phyloP scores from a whole-genome alignment of 1,140 invertebrate genomes.

The Bombus waltoni region DNA sequence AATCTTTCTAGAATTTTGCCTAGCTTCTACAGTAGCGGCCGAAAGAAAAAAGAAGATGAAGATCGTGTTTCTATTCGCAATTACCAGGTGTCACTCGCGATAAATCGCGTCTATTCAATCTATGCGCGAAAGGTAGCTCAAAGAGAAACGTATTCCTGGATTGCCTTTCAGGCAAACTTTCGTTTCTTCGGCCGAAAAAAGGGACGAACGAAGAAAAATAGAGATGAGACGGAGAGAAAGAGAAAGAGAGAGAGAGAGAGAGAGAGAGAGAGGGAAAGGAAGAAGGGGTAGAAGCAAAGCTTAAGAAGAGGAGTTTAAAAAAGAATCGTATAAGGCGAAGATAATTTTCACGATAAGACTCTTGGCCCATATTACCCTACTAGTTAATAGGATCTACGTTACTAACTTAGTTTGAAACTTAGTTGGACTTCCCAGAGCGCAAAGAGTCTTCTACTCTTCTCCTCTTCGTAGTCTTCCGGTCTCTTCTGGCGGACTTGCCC shows the following conservation, averaged over 20 bases:
- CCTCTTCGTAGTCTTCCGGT: slow-evolving; percentile 33
- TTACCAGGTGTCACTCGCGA: slow-evolving; percentile 14
- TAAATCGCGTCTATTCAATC: slow-evolving; percentile 53
- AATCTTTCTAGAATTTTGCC: not conserved
- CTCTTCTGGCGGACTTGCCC: slow-evolving; percentile 22
- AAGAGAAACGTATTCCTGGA: not conserved
- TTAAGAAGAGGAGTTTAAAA: slow-evolving; percentile 43
- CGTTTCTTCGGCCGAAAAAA: not conserved
- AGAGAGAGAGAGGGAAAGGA: not conserved
- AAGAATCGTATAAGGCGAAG: slow-evolving; percentile 68
- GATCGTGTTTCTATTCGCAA: not conserved
- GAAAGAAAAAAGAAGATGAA: not conserved
- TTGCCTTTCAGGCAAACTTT: not conserved
- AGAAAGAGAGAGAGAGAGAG: not conserved
- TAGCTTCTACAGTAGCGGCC: not conserved
- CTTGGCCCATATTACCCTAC: slow-evolving; percentile 74
- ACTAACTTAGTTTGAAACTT: slow-evolving; percentile 75
- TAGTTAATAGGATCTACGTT: slow-evolving; percentile 76
- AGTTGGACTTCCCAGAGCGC: slow-evolving; percentile 64
- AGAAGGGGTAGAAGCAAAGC: not conserved
- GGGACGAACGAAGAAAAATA: not conserved
- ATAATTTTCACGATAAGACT: slow-evolving; percentile 75
- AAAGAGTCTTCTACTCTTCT: slow-evolving; percentile 54
- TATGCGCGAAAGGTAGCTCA: slow-evolving; percentile 12
- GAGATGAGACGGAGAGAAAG: not conserved